Evolutionary conservation across 2,888 invertebrate genomes (phyloP), one percentile per base, ranked within the genome.

Genomic region (Phortica magna): DNA sequence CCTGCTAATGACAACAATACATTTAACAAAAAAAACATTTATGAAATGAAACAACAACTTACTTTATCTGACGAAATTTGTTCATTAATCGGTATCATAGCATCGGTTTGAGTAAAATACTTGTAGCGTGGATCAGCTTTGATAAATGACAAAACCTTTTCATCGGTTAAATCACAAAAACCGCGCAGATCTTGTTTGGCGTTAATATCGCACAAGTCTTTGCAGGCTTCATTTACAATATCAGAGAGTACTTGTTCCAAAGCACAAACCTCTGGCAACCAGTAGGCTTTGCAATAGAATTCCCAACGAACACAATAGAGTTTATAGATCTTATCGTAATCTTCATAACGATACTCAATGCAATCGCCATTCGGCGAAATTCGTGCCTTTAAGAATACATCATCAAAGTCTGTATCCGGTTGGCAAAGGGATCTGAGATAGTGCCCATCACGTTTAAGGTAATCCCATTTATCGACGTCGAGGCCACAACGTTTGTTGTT

Each of bases 401-500:
- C 83, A 77, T 89, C 85, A 73, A 91, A 90, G 22, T 89, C 80
- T 80, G 88, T 79, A 78, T 88, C 80, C 0, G 84, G 80, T 17
- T 80, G 70, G 73, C 76, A 85, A 31, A 85, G 82, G 76, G 84
- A 71, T 1, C 83, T 73, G 0, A 87, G 55, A 7, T 79, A 82
- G 73, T 92, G 90, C 64, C 92, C 92, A 85, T 95, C 95, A 31
- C 95, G 92, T 19, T 93, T 90, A 68, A 95, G 91, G 84, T 95
- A 95, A 83, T 95, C 95, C 93, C 94, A 94, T 86, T 95, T 94
- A 86, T 95, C 95, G 0, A 95, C 95, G 88, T 95, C 95, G 19
- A 95, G 91, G 9, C 93, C 93, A 79, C 93, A 94, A 53, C 91
- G 88, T 78, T 93, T 92, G 88, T 95, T 95, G 68, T 93, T 92